These are phyloP conservation scores for Napeogenes sylphis DNA, from an alignment of 2,888 invertebrate genomes.

Conservation along the genomic window DNA sequence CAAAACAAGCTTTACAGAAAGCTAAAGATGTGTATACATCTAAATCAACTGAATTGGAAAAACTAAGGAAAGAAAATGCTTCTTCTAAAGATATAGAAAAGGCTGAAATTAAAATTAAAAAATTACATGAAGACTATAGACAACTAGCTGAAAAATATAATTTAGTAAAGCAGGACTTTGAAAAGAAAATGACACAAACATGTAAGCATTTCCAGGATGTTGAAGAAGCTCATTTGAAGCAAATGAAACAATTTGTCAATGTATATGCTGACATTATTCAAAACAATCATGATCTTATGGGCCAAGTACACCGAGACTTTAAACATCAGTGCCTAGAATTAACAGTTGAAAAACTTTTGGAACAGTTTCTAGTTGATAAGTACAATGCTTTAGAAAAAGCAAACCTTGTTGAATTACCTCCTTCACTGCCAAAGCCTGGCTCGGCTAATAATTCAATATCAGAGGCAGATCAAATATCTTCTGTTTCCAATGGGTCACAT, in stretches of 20 bases:
- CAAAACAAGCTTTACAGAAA: constrained; percentile 91
- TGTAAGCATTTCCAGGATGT: constrained; percentile 97
- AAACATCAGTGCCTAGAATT: constrained; percentile 93
- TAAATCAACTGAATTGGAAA: constrained; percentile 91
- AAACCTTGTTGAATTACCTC: constrained; percentile 79
- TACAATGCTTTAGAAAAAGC: constrained; percentile 96
- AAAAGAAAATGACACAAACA: constrained; percentile 95
- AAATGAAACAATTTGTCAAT: constrained; percentile 96
- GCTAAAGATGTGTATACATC: constrained; percentile 94
- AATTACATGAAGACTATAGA: constrained; percentile 97
- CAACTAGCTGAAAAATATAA: constrained; percentile 94
- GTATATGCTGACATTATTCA: constrained; percentile 92
- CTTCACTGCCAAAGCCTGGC: constrained; percentile 65
- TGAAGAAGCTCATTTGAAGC: constrained; percentile 93
- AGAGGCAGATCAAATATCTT: constrained; percentile 72
- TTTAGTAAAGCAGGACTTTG: constrained; percentile 93
- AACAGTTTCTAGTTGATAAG: constrained; percentile 94
- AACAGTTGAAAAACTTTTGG: constrained; percentile 94
- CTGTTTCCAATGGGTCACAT: constrained; percentile 71
- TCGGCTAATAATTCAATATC: constrained; percentile 75
- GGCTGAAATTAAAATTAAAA: constrained; percentile 92
- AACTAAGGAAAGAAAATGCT: constrained; percentile 91
- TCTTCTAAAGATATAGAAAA: constrained; percentile 96
- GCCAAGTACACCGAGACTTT: constrained; percentile 95
- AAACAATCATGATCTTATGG: constrained; percentile 93